Evolutionary conservation across 2,113 vertebrate species (phyloP).

Genomic region (Poecile atricapillus): DNA sequence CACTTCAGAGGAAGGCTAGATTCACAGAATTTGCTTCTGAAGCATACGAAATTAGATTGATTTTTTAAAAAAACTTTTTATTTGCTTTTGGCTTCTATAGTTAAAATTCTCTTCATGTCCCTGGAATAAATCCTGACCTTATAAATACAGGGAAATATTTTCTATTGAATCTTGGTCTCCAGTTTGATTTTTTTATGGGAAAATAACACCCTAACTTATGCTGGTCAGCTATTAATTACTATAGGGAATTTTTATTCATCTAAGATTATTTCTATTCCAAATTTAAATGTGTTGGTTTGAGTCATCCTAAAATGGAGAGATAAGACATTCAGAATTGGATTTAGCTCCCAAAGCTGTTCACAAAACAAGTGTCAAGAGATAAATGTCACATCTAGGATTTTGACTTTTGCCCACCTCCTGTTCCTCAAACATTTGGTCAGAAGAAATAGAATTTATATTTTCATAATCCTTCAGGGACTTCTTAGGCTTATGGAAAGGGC

Average conservation of each 20-base stretch:
- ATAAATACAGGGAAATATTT: not conserved
- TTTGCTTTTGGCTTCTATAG: not conserved
- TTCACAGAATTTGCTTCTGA: not conserved
- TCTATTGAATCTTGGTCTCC: not conserved
- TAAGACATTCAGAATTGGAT: not conserved
- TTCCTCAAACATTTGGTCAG: conserved; percentile 35
- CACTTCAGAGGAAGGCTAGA: not conserved
- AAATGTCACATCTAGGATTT: not conserved
- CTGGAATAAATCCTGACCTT: not conserved
- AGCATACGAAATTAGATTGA: not conserved
- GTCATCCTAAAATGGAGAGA: not conserved
- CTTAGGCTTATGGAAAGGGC: not conserved
- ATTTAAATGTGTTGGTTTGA: not conserved
- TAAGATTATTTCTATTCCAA: not conserved
- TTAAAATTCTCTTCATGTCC: not conserved
- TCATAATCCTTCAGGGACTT: conserved; percentile 1
- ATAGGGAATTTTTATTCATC: not conserved
- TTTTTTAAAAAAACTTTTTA: not conserved
- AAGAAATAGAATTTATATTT: conserved; percentile 13
- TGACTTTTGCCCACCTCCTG: not conserved
- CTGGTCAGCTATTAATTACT: not conserved
- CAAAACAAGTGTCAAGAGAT: not conserved
- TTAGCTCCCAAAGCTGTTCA: not conserved
- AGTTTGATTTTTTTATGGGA: not conserved
- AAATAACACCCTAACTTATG: not conserved